Evolutionary conservation across 2,888 invertebrate species (phyloP).

Genomic region (Eurytoma adleriae): DNA sequence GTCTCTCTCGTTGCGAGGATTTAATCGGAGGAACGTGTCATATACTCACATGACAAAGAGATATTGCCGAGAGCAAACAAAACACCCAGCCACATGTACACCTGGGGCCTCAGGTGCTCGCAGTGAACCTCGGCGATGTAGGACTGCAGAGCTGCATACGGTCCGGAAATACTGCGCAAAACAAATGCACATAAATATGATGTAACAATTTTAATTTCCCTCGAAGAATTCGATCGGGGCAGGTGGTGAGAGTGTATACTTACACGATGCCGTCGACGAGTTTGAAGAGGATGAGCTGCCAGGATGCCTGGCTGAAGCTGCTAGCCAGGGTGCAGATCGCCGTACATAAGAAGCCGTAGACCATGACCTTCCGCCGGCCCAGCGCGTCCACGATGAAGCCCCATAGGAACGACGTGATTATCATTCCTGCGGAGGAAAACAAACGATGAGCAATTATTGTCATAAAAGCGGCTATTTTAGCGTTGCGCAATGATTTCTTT

Average conservation of each 20-base stretch:
- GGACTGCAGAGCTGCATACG: conserved; percentile 71
- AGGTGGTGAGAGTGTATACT: conserved; percentile 59
- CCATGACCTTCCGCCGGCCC: conserved; percentile 70
- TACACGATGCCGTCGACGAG: conserved; percentile 71
- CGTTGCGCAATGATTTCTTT: background rate
- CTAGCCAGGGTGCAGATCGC: conserved; percentile 68
- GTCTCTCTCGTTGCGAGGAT: background rate
- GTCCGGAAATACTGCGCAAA: conserved; percentile 70
- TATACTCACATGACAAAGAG: conserved; percentile 79
- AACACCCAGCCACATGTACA: conserved; percentile 73
- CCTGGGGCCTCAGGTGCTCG: conserved; percentile 67
- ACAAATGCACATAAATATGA: conserved; percentile 6
- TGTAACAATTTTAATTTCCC: background rate
- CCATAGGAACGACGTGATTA: conserved; percentile 77
- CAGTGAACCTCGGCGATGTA: conserved; percentile 72
- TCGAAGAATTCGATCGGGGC: no score
- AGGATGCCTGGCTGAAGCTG: conserved; percentile 69
- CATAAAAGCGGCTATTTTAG: background rate
- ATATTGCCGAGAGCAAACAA: conserved; percentile 71
- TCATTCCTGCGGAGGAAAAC: conserved; percentile 75
- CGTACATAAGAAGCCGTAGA: conserved; percentile 69
- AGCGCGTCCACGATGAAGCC: conserved; percentile 74
- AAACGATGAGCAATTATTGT: background rate
- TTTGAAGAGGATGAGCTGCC: conserved; percentile 71
- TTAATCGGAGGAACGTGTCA: conserved; percentile 41